Base-by-base conservation (phyloP, 2,113 vertebrate species). In the Epinephelus cyanopodus region DNA sequence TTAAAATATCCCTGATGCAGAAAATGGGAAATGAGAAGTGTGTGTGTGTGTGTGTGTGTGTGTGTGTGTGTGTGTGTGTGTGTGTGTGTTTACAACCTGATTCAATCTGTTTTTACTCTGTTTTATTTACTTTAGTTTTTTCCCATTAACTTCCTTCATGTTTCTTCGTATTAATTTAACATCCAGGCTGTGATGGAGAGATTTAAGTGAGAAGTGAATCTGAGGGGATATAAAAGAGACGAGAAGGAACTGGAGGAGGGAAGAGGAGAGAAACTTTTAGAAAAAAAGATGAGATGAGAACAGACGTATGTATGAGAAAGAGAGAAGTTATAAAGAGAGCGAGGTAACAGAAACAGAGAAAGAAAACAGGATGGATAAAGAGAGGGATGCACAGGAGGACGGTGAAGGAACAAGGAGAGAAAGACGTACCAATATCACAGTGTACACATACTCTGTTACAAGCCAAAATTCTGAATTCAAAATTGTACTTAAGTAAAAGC, bases 1-100 rank as follows among this genome's bases (percentile, higher is more conserved):
- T 79, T 74, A 69, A 79, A 84, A 48, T 15, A 63, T 13, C 45
- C n/a, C 54, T 37, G 29, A 48, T 60, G 75, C 75, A 68, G 67
- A 66, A 83, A 64, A 77, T 53, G 58, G 54, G 52, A 72, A 64
- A 72, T 45, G 14, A n/a, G n/a, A 17, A 48, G 21, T 13, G 73
- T 75, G 18, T 57, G 54, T 27, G 56, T 74, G 70, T n/a, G 70
- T 45, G 64, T 29, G 63, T 23, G 21, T 17, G 56, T 18, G 57
- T 18, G 25, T 29, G 6, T 29, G 62, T 19, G 23, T 50, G 62
- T 15, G 52, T 50, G 17, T 17, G 14, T 52, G 50, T 18, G 17
- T 52, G 23, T 3, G 53, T 12, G 53, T 56, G 53, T 23, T n/a
- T 65, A 10, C n/a, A 9, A 25, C 17, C 47, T 50, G 56, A 18